Evolutionary conservation across 2,113 vertebrate genomes (phyloP), one percentile per base, ranked within the genome.

Genomic region (Delphinapterus leucas): DNA sequence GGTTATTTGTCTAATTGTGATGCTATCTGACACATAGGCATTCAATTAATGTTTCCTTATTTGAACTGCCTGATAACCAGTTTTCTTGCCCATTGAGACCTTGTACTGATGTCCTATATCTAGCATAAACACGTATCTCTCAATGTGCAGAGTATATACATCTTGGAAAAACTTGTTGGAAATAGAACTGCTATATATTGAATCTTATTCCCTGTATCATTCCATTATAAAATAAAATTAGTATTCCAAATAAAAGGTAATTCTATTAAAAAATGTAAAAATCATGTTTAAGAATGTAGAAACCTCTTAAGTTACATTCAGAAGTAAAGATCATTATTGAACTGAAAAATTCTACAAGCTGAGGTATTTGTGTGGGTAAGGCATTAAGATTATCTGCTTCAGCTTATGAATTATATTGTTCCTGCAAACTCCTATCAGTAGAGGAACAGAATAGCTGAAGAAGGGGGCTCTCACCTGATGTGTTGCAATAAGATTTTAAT

Each of bases 231-330:
- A 94, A 83, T 94, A 91, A 96, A 92, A 80, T 84, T 28, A 81
- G 31, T 82, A 10, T 90, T 85, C 49, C 63, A 93, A 82, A 33
- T 80, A 58, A 94, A 87, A 90, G 68, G 2, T 44, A 61, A 92
- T 85, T 97, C 93, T 90, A 94, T 95, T 93, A 23, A 90, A 74
- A 97, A 88, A 82, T 87, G 1, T 84, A 94, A 83, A 85, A 76
- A 83, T n/a, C 61, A 82, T 85, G 1, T 60, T 79, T 86, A 97
- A 91, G 79, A 93, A 91, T 93, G 21, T 96, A 26, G 83, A 74
- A 88, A 70, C 7, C 41, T 96, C 26, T 89, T 90, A 88, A 95
- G 53, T 92, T 79, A 88, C 7, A 53, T 83, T 91, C n/a, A 90
- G 25, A 95, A 95, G 33, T 85, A 77, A 94, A 80, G 60, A 79